Evolutionary conservation across 1,140 invertebrate species (phyloP).

Genomic region (Ceratitis capitata): DNA sequence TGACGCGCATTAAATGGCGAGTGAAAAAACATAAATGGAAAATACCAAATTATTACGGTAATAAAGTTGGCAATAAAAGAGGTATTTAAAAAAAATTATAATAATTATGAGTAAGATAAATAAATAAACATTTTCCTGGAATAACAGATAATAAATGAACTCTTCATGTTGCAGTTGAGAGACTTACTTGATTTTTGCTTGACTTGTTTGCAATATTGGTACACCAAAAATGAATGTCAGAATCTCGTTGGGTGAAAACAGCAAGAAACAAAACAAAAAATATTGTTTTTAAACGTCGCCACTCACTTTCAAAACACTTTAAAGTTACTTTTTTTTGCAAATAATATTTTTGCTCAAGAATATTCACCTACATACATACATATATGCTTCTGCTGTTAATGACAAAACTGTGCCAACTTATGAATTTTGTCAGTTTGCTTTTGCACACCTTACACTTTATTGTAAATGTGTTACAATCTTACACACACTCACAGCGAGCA

Average conservation of each 20-base stretch:
- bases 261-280: neutral
- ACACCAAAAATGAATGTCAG: neutral
- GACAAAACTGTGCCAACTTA: neutral
- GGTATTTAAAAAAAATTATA: neutral
- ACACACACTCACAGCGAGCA: neutral
- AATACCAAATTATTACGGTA: neutral
- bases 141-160: neutral
- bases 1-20: neutral
- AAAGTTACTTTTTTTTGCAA: neutral
- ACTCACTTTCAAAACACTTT: neutral
- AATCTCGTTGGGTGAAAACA: neutral
- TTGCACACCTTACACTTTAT: constrained; percentile 21
- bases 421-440: neutral
- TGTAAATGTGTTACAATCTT: constrained; percentile 11
- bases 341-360: no score
- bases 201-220: neutral
- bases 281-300: neutral
- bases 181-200: neutral
- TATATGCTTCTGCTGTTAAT: neutral
- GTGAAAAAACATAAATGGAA: neutral
- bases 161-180: neutral
- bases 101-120: neutral
- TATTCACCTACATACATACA: neutral
- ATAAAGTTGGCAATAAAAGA: neutral
- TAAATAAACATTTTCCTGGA: neutral